Conservation (phyloP, 1,140 invertebrate species). For the Venturia canescens region DNA sequence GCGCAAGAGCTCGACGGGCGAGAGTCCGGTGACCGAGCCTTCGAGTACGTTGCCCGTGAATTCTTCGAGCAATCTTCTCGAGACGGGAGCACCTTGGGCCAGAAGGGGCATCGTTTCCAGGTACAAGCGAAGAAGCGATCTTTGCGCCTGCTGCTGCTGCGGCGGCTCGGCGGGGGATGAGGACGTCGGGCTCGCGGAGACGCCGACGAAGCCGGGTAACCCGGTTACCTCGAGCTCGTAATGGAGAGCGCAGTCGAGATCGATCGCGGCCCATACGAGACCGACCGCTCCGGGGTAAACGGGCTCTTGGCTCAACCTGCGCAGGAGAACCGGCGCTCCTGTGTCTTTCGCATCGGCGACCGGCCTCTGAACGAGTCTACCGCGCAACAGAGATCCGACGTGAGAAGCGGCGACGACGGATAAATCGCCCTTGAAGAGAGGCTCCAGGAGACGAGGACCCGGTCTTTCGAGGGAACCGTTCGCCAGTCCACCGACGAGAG, state of each 20-base stretch:
- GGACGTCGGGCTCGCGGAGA: not conserved
- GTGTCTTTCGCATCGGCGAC: slow-evolving; percentile 87
- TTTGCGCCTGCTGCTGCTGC: slow-evolving; percentile 49
- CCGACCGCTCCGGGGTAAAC: slow-evolving; percentile 80
- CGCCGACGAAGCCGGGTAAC: slow-evolving; percentile 35
- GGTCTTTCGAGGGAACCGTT: slow-evolving; percentile 83
- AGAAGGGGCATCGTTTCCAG: slow-evolving; percentile 82
- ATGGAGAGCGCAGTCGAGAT: slow-evolving; percentile 88
- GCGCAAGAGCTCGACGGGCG: slow-evolving; percentile 78
- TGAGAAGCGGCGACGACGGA: slow-evolving; percentile 84
- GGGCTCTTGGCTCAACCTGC: slow-evolving; percentile 74
- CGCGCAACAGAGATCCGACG: slow-evolving; percentile 79
- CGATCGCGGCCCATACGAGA: slow-evolving; percentile 88
- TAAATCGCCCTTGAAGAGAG: slow-evolving; percentile 87
- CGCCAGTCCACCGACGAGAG: slow-evolving; percentile 79
- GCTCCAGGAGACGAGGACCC: slow-evolving; percentile 84
- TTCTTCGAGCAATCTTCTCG: slow-evolving; percentile 79
- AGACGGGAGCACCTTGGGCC: slow-evolving; percentile 81
- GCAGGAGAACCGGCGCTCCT: slow-evolving; percentile 81
- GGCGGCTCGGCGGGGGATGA: not conserved
- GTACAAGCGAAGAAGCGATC: slow-evolving; percentile 77
- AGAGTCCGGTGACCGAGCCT: slow-evolving; percentile 80
- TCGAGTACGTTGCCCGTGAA: slow-evolving; percentile 80
- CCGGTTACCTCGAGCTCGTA: slow-evolving; percentile 83
- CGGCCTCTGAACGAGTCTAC: slow-evolving; percentile 81